Conservation (phyloP, 2,888 invertebrate species). For the Smittia sp. region DNA sequence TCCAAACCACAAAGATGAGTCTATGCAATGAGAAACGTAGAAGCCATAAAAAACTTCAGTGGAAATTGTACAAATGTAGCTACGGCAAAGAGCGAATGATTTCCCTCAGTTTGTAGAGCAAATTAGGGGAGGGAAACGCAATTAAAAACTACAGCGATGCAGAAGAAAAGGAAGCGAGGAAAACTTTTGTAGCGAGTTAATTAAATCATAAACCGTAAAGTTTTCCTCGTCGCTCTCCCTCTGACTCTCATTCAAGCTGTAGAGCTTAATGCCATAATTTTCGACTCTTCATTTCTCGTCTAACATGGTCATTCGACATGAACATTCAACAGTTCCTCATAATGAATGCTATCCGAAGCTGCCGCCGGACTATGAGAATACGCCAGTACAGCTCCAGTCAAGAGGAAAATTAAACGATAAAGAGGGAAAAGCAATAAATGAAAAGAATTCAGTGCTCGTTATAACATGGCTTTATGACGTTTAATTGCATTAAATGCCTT, state of each 20-base stretch:
- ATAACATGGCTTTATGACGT: constrained; percentile 38
- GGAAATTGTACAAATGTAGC: no score
- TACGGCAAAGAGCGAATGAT: no score
- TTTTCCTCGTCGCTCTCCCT: background rate
- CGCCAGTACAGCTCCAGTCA: background rate
- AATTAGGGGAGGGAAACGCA: background rate
- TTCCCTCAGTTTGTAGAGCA: no score
- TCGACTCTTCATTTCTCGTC: constrained; percentile 4
- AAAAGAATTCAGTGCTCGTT: constrained; percentile 29
- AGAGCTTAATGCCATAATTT: constrained; percentile 11
- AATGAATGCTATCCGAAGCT: constrained; percentile 1
- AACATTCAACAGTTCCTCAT: constrained; percentile 9
- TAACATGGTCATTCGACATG: background rate
- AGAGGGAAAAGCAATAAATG: constrained; percentile 27
- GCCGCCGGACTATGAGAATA: background rate
- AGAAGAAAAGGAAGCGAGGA: background rate
- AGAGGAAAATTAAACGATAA: constrained; percentile 13
- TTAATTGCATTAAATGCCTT: constrained; percentile 39
- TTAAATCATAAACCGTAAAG: background rate
- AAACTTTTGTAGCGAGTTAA: background rate
- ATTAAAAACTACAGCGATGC: background rate
- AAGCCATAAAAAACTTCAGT: no score
- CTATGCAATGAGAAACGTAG: no score
- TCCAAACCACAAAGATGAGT: no score
- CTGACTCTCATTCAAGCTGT: background rate